A percentile compares a stretch with the other conserved stretches of the same genome.
phyloP scores from a whole-genome alignment of 2,113 vertebrate genomes.

The Neoarius graeffei region DNA sequence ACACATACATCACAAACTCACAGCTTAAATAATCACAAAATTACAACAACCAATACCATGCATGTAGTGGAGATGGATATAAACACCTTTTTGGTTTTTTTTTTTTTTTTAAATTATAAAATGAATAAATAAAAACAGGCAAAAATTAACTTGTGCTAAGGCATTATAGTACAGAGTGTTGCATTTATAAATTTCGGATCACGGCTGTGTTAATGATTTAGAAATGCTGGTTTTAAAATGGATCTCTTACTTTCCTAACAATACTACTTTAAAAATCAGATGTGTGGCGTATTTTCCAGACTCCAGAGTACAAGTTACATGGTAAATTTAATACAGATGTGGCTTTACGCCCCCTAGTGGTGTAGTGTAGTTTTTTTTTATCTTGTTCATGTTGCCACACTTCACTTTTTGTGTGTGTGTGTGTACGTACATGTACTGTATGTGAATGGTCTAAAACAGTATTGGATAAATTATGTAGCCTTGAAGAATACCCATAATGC shows the following conservation, averaged over 20 bases:
- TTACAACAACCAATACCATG: background rate
- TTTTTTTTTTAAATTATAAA: too few relatives aligned
- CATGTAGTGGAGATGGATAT: background rate
- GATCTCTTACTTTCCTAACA: background rate
- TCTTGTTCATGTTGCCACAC: background rate
- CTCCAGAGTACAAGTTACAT: background rate
- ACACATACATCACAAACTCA: slow-evolving; percentile 18
- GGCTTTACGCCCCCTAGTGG: background rate
- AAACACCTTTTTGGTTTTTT: background rate
- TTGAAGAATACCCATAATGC: background rate
- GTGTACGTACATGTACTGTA: too few relatives aligned
- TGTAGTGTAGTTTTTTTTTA: background rate
- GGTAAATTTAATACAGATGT: background rate
- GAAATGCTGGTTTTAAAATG: background rate
- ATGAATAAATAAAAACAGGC: background rate
- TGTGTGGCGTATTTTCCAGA: background rate
- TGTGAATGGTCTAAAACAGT: background rate
- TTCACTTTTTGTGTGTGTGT: too few relatives aligned
- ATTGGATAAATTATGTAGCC: background rate
- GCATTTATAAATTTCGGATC: background rate
- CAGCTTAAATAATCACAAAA: background rate
- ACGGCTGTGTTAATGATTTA: background rate
- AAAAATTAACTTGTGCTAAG: background rate
- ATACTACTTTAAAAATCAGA: background rate
- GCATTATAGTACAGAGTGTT: background rate